These are phyloP conservation scores for Beaufortia kweichowensis DNA, from an alignment of 2,113 vertebrate genomes.

Conservation along the genomic window DNA sequence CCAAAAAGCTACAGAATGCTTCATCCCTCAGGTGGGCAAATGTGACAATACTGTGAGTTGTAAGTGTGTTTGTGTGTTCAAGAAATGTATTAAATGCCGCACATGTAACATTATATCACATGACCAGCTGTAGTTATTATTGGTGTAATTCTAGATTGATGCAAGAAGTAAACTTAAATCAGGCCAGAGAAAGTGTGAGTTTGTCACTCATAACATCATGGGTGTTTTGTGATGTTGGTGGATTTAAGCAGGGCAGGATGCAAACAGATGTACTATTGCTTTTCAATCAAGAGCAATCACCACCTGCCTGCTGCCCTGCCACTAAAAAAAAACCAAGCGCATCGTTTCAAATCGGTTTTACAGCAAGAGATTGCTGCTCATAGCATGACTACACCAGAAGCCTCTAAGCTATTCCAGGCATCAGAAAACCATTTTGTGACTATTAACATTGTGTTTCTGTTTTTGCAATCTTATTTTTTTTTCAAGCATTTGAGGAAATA, in stretches of 20 bases:
- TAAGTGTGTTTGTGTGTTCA: too few species aligned
- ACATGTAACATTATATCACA: neutral
- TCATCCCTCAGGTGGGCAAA: too few species aligned
- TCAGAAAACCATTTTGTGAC: neutral
- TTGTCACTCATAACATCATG: slow-evolving; percentile 12
- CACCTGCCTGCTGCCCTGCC: neutral
- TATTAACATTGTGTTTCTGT: neutral
- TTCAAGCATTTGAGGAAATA: neutral
- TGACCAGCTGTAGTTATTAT: neutral
- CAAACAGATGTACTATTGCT: neutral
- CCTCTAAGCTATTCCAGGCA: neutral
- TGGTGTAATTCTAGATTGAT: neutral
- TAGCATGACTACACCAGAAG: neutral
- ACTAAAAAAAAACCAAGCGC: neutral
- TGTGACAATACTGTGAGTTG: too few species aligned
- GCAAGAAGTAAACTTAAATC: neutral
- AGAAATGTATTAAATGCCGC: neutral
- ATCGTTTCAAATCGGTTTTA: slow-evolving; percentile 3
- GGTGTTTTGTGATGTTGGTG: neutral
- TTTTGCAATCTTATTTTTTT: neutral
- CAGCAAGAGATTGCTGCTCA: neutral
- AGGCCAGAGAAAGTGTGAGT: neutral
- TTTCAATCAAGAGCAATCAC: slow-evolving; percentile 17
- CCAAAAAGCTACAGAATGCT: too few species aligned
- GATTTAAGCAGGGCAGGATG: slow-evolving; percentile 10